Evolutionary conservation across 2,113 vertebrate species (phyloP).

Genomic region (Sturnus vulgaris): DNA sequence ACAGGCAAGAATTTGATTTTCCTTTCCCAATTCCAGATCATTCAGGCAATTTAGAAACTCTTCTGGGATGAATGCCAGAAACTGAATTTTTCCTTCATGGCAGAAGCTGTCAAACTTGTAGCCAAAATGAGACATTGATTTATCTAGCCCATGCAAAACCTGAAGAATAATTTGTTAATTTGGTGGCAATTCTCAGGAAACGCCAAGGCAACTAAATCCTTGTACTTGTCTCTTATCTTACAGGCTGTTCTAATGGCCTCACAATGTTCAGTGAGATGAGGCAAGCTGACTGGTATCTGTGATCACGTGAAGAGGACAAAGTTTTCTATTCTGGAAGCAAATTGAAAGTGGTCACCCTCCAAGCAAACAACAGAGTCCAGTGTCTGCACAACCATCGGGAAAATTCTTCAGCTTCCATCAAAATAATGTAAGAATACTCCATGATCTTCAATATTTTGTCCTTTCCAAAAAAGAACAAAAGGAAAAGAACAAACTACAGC

Average conservation of each 20-base stretch:
- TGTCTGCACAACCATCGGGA: neutral
- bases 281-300: neutral
- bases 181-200: neutral
- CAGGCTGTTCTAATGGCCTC: neutral
- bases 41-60: neutral
- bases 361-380: neutral
- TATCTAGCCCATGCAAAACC: neutral
- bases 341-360: neutral
- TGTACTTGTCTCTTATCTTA: neutral
- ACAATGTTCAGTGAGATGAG: neutral
- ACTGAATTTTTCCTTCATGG: neutral
- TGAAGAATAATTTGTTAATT: neutral
- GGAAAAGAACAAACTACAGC: neutral
- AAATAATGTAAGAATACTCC: neutral
- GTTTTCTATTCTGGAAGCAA: neutral
- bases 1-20: neutral
- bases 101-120: neutral
- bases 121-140: neutral
- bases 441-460: neutral
- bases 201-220: neutral
- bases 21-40: neutral
- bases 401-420: neutral
- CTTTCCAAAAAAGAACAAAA: neutral
- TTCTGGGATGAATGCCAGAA: neutral
- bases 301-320: neutral